These are phyloP conservation scores for Eidolon helvum DNA, from an alignment of 2,113 vertebrate species.

Conservation along the genomic window DNA sequence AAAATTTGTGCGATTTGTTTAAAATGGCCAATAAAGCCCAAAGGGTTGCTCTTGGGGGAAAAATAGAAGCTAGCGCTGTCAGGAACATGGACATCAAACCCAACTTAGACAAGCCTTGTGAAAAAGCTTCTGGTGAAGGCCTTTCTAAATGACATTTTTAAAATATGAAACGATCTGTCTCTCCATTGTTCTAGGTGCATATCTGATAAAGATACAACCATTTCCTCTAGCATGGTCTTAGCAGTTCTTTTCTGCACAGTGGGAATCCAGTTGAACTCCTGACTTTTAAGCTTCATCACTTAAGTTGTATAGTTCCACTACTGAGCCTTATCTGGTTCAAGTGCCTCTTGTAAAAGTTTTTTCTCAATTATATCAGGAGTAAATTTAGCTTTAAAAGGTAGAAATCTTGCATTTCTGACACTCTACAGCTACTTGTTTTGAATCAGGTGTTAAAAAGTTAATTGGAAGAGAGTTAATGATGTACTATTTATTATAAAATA, in stretches of 20 bases:
- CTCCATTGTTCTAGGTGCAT: rapidly evolving
- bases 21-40: no score
- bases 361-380: not conserved
- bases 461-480: not conserved
- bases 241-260: not conserved
- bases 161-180: not conserved
- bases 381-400: not conserved
- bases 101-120: not conserved
- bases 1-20: not conserved
- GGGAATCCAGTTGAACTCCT: not conserved
- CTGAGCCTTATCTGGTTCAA: not conserved
- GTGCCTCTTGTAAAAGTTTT: no score
- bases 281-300: not conserved
- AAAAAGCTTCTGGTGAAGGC: not conserved
- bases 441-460: not conserved
- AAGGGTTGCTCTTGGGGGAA: no score
- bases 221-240: not conserved
- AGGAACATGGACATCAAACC: not conserved
- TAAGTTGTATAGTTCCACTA: not conserved
- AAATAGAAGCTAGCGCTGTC: not conserved
- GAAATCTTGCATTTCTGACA: not conserved
- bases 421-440: not conserved
- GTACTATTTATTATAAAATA: not conserved
- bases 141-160: not conserved
- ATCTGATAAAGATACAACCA: not conserved